Evolutionary conservation across 2,888 invertebrate species (phyloP).

Genomic region (Muschampia plurimacula): DNA sequence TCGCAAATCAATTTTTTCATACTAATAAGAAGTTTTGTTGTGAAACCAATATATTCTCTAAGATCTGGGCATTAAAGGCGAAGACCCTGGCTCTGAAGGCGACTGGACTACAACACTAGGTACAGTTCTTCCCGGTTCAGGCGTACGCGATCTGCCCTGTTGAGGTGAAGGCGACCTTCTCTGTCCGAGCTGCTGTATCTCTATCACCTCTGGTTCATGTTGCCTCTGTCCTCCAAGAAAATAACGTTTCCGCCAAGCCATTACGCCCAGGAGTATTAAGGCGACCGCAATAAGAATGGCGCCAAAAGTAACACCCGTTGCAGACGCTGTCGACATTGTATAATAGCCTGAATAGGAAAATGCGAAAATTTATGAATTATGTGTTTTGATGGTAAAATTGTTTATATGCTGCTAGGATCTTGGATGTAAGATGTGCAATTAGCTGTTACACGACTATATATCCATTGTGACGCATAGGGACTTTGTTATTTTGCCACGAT

Average conservation of each 20-base stretch:
- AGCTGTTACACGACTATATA: too few relatives aligned
- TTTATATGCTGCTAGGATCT: too few relatives aligned
- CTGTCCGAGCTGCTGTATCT: constrained; percentile 54
- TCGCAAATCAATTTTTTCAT: too few relatives aligned
- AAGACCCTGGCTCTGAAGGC: constrained; percentile 59
- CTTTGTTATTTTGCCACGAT: too few relatives aligned
- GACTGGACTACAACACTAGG: constrained; percentile 62
- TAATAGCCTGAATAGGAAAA: constrained; percentile 61
- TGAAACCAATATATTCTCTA: neutral
- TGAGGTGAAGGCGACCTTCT: constrained; percentile 45
- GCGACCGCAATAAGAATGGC: constrained; percentile 57
- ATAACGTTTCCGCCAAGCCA: constrained; percentile 67
- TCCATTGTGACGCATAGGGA: too few relatives aligned
- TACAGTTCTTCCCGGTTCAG: constrained; percentile 47
- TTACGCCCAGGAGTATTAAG: constrained; percentile 58
- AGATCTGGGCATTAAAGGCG: constrained; percentile 47
- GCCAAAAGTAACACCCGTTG: constrained; percentile 69
- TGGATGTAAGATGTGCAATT: too few relatives aligned
- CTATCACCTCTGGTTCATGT: constrained; percentile 55
- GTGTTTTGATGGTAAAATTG: neutral
- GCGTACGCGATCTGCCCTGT: constrained; percentile 40
- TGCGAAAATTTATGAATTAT: neutral
- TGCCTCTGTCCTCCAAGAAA: constrained; percentile 56
- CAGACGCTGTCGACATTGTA: constrained; percentile 75
- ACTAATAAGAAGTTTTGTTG: neutral